Evolutionary conservation across 1,140 invertebrate species (phyloP).

Genomic region (Philopotamus ludificatus): DNA sequence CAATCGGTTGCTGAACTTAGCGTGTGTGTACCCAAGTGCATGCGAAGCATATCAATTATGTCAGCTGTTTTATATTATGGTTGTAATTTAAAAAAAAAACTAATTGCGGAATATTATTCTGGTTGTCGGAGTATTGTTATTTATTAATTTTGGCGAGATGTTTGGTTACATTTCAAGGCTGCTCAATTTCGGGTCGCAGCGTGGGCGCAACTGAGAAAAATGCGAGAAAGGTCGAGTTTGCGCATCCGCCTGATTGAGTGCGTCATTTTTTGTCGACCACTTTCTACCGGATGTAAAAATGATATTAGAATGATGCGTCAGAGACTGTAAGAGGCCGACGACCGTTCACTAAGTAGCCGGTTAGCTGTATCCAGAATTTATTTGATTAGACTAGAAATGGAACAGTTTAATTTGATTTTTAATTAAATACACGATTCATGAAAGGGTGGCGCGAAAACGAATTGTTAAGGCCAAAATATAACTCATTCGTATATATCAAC

Average conservation of each 20-base stretch:
- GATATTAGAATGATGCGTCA: constrained; percentile 10
- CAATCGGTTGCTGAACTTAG: neutral
- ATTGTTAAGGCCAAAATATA: no score
- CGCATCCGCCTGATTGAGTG: constrained; percentile 20
- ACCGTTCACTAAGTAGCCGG: neutral
- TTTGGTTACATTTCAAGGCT: constrained; percentile 6
- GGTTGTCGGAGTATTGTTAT: no score
- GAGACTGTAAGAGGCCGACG: neutral
- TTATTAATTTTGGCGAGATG: neutral
- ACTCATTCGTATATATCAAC: no score
- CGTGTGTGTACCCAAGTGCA: neutral
- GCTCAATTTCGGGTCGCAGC: neutral
- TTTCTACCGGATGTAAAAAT: constrained; percentile 23
- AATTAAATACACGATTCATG: no score
- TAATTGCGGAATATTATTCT: no score
- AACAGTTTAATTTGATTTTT: no score
- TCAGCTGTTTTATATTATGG: neutral
- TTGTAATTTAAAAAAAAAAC: no score
- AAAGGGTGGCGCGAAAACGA: no score
- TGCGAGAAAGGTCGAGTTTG: constrained; percentile 25
- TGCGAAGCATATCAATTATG: neutral
- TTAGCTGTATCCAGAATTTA: no score
- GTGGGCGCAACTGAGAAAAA: constrained; percentile 1
- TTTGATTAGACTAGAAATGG: no score
- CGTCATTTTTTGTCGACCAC: constrained; percentile 22